These are phyloP conservation scores for Nesogale talazaci DNA, from an alignment of 2,113 vertebrate genomes.

Conservation along the genomic window DNA sequence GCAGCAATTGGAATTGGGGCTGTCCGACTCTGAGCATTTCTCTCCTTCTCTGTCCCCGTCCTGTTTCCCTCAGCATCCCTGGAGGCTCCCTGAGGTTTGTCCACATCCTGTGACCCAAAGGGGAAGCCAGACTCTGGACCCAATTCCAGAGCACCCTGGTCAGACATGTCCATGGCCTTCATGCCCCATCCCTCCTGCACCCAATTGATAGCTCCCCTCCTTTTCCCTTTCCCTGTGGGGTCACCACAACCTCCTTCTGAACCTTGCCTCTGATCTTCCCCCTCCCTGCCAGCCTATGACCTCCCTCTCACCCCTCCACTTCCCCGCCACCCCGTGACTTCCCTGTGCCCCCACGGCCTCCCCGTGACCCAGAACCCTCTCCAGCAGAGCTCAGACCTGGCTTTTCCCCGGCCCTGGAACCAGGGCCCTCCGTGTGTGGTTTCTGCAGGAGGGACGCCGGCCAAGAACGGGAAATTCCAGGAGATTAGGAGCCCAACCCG, in stretches of 20 bases:
- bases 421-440: background rate
- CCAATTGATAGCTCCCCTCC: no score
- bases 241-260: background rate
- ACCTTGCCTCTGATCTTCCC: no score
- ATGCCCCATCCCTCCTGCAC: no score
- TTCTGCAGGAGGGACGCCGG: background rate
- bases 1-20: no score
- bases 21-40: no score
- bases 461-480: conserved; percentile 1
- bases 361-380: background rate
- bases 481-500: background rate
- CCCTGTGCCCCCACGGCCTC: background rate
- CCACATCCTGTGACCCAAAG: no score
- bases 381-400: fast-evolving
- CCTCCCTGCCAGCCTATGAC: background rate
- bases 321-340: background rate
- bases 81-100: no score
- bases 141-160: no score
- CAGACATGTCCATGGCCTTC: no score
- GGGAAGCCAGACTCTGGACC: no score
- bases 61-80: no score
- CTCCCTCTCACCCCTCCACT: background rate
- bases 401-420: background rate
- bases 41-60: no score
- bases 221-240: background rate